phyloP scores from a whole-genome alignment of 2,797 vertebrate genomes.

The Sebastes reedi region DNA sequence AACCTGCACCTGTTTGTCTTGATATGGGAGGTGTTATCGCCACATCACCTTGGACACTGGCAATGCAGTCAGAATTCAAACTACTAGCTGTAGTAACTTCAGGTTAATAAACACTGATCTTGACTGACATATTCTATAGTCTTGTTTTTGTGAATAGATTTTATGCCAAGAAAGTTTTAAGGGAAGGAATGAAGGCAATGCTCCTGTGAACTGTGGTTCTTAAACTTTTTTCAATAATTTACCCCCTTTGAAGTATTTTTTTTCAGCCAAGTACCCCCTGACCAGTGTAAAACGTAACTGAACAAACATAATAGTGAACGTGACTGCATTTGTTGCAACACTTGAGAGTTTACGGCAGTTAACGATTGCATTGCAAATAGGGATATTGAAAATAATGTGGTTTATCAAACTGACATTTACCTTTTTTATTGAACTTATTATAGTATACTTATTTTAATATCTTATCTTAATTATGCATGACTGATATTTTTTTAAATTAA shows the following conservation, averaged over 20 bases:
- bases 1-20: slow-evolving; percentile 54
- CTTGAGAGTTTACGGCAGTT: not conserved
- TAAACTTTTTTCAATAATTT: not conserved
- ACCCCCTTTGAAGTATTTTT: not conserved
- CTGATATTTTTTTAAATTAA: too few relatives aligned
- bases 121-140: not conserved
- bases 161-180: not conserved
- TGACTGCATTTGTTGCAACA: not conserved
- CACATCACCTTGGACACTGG: not conserved
- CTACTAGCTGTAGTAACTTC: not conserved
- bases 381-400: not conserved
- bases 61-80: not conserved
- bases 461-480: not conserved
- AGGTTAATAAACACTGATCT: not conserved
- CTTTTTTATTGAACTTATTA: not conserved
- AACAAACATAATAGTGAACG: not conserved
- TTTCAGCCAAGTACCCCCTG: not conserved
- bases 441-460: not conserved
- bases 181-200: not conserved
- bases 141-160: not conserved
- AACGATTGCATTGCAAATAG: not conserved
- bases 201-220: not conserved
- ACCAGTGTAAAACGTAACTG: not conserved
- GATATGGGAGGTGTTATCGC: slow-evolving; percentile 1
- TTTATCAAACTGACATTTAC: not conserved